These are phyloP conservation scores for Anas platyrhynchos DNA, from an alignment of 2,113 vertebrate species.

Conservation along the genomic window DNA sequence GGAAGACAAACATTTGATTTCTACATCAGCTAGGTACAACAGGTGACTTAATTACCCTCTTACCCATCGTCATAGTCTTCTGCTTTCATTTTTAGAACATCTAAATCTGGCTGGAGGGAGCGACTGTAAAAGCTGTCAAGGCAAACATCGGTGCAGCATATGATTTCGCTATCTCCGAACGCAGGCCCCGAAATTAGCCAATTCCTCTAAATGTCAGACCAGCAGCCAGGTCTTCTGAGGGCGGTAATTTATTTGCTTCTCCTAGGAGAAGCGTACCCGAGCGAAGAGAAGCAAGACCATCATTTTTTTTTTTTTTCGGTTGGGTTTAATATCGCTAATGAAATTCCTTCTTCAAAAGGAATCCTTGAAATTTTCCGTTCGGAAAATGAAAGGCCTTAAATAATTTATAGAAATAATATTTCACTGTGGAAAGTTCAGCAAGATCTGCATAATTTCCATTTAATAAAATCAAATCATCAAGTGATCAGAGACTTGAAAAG, in stretches of 20 bases:
- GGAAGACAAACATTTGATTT: neutral
- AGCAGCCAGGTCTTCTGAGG: neutral
- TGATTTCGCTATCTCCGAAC: neutral
- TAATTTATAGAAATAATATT: conserved; percentile 12
- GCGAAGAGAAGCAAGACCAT: neutral
- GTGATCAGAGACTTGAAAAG: neutral
- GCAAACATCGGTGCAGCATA: neutral
- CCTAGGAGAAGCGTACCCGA: neutral
- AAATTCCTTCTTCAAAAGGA: conserved; percentile 8
- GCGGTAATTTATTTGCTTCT: neutral
- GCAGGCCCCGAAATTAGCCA: neutral
- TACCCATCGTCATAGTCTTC: neutral
- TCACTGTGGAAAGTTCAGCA: neutral
- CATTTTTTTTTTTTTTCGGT: neutral
- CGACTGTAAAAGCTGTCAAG: conserved; percentile 5
- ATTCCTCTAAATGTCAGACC: neutral
- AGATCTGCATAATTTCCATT: neutral
- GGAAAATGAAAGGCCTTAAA: conserved; percentile 10
- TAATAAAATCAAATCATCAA: neutral
- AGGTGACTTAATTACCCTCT: neutral
- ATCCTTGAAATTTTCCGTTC: neutral
- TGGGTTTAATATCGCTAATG: neutral
- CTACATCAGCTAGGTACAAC: neutral
- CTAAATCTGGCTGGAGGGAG: conserved; percentile 21
- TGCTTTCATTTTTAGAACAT: neutral